Evolutionary conservation across 2,888 invertebrate species (phyloP).

Genomic region (Lepidocyrtoides sp.): DNA sequence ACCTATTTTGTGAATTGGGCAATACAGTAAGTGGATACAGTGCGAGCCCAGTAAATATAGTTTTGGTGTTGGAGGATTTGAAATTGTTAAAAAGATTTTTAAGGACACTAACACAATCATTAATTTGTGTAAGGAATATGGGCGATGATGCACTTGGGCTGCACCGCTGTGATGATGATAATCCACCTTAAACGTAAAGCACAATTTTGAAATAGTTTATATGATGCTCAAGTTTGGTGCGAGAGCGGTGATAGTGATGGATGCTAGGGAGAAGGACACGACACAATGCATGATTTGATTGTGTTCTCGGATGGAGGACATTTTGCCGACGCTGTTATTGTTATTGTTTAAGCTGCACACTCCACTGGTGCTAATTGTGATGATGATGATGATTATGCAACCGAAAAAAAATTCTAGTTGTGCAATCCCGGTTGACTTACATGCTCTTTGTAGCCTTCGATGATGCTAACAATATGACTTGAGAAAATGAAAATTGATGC

Average conservation of each 20-base stretch:
- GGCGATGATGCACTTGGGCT: too few species aligned
- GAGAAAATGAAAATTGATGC: slow-evolving; percentile 13
- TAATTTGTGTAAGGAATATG: neutral
- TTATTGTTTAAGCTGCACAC: slow-evolving; percentile 33
- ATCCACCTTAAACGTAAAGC: slow-evolving; percentile 11
- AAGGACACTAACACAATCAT: neutral
- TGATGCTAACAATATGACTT: neutral
- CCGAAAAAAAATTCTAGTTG: slow-evolving; percentile 63
- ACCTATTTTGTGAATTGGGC: neutral
- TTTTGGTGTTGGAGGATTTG: neutral
- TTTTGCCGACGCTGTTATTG: neutral
- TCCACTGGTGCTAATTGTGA: slow-evolving; percentile 4
- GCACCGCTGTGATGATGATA: too few species aligned
- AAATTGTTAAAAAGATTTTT: neutral
- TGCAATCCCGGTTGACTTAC: slow-evolving; percentile 58
- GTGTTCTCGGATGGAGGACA: slow-evolving; percentile 8
- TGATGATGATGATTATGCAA: slow-evolving; percentile 58
- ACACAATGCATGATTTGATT: too few species aligned
- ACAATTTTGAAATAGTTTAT: slow-evolving; percentile 30
- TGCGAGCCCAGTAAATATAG: too few species aligned
- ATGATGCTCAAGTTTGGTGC: neutral
- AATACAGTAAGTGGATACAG: neutral
- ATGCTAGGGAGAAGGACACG: neutral
- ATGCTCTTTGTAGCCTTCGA: neutral
- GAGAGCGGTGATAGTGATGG: neutral